Evolutionary conservation across 1,140 invertebrate species (phyloP), one percentile per base, ranked within the genome.

Genomic region (Stenopsyche tienmushanensis): DNA sequence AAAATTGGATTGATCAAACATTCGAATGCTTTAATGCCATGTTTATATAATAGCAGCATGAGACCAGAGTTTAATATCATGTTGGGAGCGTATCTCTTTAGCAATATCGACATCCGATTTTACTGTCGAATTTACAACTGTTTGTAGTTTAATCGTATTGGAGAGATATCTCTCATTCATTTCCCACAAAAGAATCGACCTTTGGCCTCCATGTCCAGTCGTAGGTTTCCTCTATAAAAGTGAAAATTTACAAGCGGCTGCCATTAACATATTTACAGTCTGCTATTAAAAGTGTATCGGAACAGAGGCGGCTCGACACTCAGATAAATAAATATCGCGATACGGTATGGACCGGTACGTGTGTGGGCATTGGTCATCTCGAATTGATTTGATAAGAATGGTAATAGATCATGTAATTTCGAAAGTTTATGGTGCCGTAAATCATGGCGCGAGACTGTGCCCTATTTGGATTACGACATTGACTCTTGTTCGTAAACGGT

Each of bases 391-490:
- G 65, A 66, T 66, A 66, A 62, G 65, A 60, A 52, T 25, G 49
- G 65, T 66, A 66, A 66, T 66, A 66, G 65, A 66, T 66, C 65
- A 66, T 66, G 65, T 66, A 62, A 66, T 66, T 59, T 60, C 57
- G 58, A 62, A 34, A 39, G 34, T 66, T 66, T 66, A 66, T 21
- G 65, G 44, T 29, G 57, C 29, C 24, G 52, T 66, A 66, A 66
- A 66, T 66, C 58, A 66, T 66, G 59, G 23, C 10, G 34, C 8
- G 59, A 60, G 62, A 54, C 50, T 64, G 26, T 64, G 62, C 45
- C 47, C 59, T 52, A 52, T 62, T 62, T 62, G 39, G 45, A 62
- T 50, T 62, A 52, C 49, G 53, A 57, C 26, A 55, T 47, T 41
- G 25, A 41, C 26, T 42, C 24, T 21, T 41, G 57, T 66, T 44